Evolutionary conservation across 2,797 vertebrate species (phyloP).

Genomic region (Crenichthys baileyi): DNA sequence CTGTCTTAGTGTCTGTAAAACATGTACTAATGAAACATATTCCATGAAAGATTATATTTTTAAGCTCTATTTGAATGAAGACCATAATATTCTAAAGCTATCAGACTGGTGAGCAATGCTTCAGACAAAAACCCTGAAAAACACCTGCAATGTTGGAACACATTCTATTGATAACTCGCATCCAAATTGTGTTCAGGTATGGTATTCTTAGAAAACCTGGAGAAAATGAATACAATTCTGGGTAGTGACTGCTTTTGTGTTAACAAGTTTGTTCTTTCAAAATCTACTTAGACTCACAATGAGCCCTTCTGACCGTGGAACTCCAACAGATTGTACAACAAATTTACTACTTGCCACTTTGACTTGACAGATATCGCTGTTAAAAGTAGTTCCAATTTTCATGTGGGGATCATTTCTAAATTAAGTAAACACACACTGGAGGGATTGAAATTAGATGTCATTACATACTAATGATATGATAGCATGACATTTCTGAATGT

Average conservation of each 20-base stretch:
- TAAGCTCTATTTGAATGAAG: not conserved
- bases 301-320: conserved; percentile 4
- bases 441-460: conserved; percentile 24
- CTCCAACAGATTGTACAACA: not conserved
- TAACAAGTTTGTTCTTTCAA: not conserved
- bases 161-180: not conserved
- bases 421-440: conserved; percentile 10
- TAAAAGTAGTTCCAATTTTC: conserved; percentile 9
- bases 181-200: not conserved
- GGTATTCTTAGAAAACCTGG: not conserved
- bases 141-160: not conserved
- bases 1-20: not conserved
- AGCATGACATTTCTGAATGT: conserved; percentile 34
- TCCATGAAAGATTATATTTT: not conserved
- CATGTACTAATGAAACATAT: not conserved
- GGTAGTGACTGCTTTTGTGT: not conserved
- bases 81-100: not conserved
- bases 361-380: conserved; percentile 12
- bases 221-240: not conserved
- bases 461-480: conserved; percentile 24
- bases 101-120: not conserved
- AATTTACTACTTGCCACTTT: not conserved
- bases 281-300: not conserved
- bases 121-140: not conserved
- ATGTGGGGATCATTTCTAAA: conserved; percentile 2